These are phyloP conservation scores for Peromyscus aztecus DNA, from an alignment of 2,797 vertebrate species.

Conservation along the genomic window DNA sequence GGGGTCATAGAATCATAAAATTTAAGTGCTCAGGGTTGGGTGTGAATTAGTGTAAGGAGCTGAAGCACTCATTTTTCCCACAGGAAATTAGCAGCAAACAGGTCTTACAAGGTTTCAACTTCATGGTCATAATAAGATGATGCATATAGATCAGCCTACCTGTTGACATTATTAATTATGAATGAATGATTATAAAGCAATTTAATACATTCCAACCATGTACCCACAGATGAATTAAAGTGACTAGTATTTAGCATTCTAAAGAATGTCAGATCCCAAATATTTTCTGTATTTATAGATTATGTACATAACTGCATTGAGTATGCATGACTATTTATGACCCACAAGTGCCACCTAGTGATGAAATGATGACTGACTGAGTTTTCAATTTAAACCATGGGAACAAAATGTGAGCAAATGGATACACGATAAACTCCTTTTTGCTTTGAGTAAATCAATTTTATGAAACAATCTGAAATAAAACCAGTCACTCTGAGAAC, in stretches of 20 bases:
- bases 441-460: constrained; percentile 52
- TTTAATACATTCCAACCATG: constrained; percentile 52
- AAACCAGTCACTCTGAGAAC: constrained; percentile 32
- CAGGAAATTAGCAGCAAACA: constrained; percentile 57
- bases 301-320: not conserved
- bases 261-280: constrained; percentile 30
- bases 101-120: constrained; percentile 39
- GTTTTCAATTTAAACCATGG: not conserved
- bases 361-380: constrained; percentile 53
- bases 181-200: constrained; percentile 34
- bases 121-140: not conserved
- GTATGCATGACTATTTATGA: not conserved
- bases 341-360: constrained; percentile 79
- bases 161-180: constrained; percentile 6
- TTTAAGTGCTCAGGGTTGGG: not conserved
- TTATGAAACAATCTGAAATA: constrained; percentile 45
- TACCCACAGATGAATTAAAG: constrained; percentile 57
- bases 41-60: not conserved
- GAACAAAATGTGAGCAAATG: constrained; percentile 32
- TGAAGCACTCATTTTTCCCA: constrained; percentile 20
- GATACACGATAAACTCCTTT: constrained; percentile 5
- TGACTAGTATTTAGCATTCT: constrained; percentile 26
- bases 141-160: not conserved
- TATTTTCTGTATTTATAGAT: not conserved
- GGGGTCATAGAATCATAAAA: not conserved